Base-by-base conservation (phyloP, 2,113 vertebrate genomes). In the Hippocampus abdominalis region DNA sequence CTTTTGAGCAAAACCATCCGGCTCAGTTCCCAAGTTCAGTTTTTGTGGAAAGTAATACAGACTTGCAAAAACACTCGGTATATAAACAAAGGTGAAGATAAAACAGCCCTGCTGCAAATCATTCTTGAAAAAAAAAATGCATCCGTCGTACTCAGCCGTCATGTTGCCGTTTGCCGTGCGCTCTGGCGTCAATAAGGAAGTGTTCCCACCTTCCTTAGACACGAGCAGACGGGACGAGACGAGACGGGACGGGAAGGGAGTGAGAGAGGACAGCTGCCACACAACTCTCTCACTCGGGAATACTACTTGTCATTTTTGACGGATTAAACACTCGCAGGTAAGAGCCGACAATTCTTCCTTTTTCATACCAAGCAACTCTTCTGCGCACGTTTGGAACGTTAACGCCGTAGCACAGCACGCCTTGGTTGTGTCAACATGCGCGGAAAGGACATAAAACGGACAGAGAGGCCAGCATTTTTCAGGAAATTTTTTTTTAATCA, bases 221-320 rank as follows among this genome's bases (percentile, higher is more conserved):
- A 46, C 20, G 20, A 3, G 3, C 44, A 8, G 9, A 54, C 49
- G 49, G 20, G 49, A 51, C 49, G 49, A 16, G 51, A n/a, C 21
- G 21, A 9, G 20, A n/a, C 7, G 8, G 51, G 51, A n/a, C 8
- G 51, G 18, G 42, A 46, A 12, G 63, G 78, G 83, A 83, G 84
- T 86, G 82, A 87, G 89, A 78, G 90, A 88, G 88, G 89, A 82
- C 66, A 79, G 84, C 77, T 83, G 84, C 73, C 42, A 32, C 69
- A 16, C 56, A 13, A 60, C 40, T 64, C 23, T 64, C 40, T 42
- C 39, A 3, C 20, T 12, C 25, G 40, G 62, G 63, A 64, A 25
- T 27, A 18, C 42, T 27, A 46, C 23, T 46, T 27, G 3, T 5
- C 46, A 3, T 46, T 64, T 16, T 3, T 18, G 5, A 8, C 13